Percentiles rank a stretch among this genome's conserved stretches.
These are phyloP conservation scores for Azorinus chamasolen DNA, from an alignment of 2,888 invertebrate species.

Conservation along the genomic window DNA sequence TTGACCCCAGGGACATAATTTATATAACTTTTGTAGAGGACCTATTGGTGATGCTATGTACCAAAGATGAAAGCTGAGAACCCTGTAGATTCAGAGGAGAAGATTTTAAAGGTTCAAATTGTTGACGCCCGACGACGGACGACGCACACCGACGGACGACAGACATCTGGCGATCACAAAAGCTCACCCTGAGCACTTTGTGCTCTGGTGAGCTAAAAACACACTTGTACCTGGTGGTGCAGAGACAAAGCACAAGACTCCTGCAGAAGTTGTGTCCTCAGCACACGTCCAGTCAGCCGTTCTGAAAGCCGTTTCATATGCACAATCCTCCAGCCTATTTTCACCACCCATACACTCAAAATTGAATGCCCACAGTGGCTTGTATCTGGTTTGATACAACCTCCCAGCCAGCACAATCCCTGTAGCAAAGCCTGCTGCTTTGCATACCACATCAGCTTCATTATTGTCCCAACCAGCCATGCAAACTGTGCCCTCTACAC, in stretches of 20 bases:
- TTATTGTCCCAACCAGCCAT: constrained; percentile 57
- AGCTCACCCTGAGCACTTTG: too few relatives aligned
- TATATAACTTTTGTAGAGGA: too few relatives aligned
- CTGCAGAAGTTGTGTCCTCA: constrained; percentile 30
- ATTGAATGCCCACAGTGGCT: constrained; percentile 58
- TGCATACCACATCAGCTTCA: constrained; percentile 63
- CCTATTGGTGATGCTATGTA: too few relatives aligned
- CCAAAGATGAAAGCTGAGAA: too few relatives aligned
- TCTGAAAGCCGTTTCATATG: constrained; percentile 12
- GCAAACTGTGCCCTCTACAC: constrained; percentile 85
- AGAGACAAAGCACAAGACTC: constrained; percentile 39
- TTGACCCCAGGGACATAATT: too few relatives aligned
- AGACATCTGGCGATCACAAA: too few relatives aligned
- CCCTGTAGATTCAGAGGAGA: too few relatives aligned
- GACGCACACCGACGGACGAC: too few relatives aligned
- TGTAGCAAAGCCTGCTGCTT: constrained; percentile 45
- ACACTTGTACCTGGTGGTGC: constrained; percentile 36
- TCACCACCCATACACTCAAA: constrained; percentile 61
- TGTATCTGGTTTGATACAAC: constrained; percentile 10
- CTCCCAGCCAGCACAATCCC: constrained; percentile 36
- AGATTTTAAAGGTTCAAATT: too few relatives aligned
- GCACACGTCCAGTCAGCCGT: constrained; percentile 48
- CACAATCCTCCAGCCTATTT: constrained; percentile 37
- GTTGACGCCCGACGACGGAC: too few relatives aligned
- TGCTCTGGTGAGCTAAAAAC: too few relatives aligned